These are phyloP conservation scores for Rhyzopertha dominica DNA, from an alignment of 1,140 invertebrate genomes.

Conservation along the genomic window DNA sequence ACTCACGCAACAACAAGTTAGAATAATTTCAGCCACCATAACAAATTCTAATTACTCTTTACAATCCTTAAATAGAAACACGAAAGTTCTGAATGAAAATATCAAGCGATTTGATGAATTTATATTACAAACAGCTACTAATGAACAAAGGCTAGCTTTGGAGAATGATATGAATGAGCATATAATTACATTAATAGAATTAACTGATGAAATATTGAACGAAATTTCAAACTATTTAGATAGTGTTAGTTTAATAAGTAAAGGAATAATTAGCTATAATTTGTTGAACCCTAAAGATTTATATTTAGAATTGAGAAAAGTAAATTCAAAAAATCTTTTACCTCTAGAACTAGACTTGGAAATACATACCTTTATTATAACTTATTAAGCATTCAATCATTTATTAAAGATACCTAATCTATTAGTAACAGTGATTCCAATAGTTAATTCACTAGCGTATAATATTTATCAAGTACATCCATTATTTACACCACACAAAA, in stretches of 20 bases:
- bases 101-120: conserved; percentile 6
- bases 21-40: conserved; percentile 19
- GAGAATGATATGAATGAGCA: conserved; percentile 5
- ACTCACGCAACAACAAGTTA: conserved; percentile 23
- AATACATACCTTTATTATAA: background rate
- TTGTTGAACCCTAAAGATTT: conserved; percentile 5
- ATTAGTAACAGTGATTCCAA: conserved; percentile 1
- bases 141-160: conserved; percentile 11
- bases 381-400: background rate
- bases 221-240: conserved; percentile 2
- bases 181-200: conserved; percentile 14
- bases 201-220: conserved; percentile 13
- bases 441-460: background rate
- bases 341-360: conserved; percentile 6
- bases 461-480: conserved; percentile 1
- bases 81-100: conserved; percentile 7
- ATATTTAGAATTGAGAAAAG: background rate
- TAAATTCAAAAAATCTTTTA: background rate
- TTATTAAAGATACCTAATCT: background rate
- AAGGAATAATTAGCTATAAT: background rate
- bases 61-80: background rate
- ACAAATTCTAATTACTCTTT: conserved; percentile 20
- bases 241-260: background rate
- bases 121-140: conserved; percentile 9
- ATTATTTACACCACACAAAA: background rate